These are phyloP conservation scores for Stigmatopora nigra DNA, from an alignment of 2,113 vertebrate species.

Conservation along the genomic window DNA sequence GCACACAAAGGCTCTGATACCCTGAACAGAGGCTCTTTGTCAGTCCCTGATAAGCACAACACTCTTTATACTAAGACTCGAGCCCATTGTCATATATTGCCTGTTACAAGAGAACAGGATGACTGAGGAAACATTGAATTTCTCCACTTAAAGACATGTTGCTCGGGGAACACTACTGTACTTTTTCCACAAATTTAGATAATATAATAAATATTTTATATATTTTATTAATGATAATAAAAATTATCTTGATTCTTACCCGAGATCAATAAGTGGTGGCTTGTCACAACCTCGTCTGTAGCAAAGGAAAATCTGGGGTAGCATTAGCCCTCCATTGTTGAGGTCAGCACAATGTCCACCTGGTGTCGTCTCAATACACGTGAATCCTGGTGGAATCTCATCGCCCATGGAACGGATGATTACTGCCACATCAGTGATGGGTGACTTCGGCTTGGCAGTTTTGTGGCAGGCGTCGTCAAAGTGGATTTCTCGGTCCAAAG, in stretches of 20 bases:
- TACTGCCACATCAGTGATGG: conserved; percentile 90
- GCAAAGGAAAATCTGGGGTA: conserved; percentile 90
- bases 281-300: conserved; percentile 91
- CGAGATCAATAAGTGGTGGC: conserved; percentile 90
- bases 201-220: too few relatives aligned
- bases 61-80: conserved; percentile 29
- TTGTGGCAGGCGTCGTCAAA: conserved; percentile 90
- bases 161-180: conserved; percentile 22
- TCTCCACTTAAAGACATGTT: conserved; percentile 14
- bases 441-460: conserved; percentile 82
- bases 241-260: conserved; percentile 63
- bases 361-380: conserved; percentile 86
- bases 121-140: conserved; percentile 14
- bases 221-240: conserved; percentile 6
- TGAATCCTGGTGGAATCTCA: conserved; percentile 84
- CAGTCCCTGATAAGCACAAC: conserved; percentile 45
- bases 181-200: neutral
- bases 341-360: conserved; percentile 89
- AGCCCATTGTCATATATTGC: conserved; percentile 28
- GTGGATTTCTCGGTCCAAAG: conserved; percentile 91
- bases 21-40: conserved; percentile 31
- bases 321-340: conserved; percentile 89
- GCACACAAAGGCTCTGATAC: conserved; percentile 41
- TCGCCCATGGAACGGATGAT: conserved; percentile 91
- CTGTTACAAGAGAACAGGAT: neutral